Conservation (phyloP, 2,113 vertebrate genomes). For the Salminus brasiliensis region DNA sequence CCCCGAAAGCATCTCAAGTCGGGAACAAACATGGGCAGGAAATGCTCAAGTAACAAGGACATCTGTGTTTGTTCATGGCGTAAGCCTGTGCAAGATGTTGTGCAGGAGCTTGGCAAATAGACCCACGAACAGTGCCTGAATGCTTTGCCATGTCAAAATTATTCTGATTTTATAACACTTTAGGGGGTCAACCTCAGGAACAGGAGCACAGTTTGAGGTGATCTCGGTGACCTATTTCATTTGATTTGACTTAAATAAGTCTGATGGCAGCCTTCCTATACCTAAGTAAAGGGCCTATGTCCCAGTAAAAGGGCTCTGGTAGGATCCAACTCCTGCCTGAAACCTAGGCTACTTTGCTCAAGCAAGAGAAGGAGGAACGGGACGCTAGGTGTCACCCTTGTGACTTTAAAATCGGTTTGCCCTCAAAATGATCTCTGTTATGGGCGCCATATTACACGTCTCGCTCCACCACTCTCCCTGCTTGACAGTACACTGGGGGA, state of each 20-base stretch:
- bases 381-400: slow-evolving; percentile 84
- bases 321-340: not conserved
- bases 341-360: not conserved
- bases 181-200: not conserved
- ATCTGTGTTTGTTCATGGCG: slow-evolving; percentile 40
- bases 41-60: slow-evolving; percentile 26
- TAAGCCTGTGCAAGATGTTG: slow-evolving; percentile 41
- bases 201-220: not conserved
- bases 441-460: slow-evolving; percentile 37
- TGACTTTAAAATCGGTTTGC: slow-evolving; percentile 71
- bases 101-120: slow-evolving; percentile 11
- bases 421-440: slow-evolving; percentile 53
- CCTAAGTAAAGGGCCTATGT: not conserved
- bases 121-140: not conserved
- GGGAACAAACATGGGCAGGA: slow-evolving; percentile 32
- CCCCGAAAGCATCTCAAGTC: slow-evolving; percentile 19
- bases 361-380: slow-evolving; percentile 49
- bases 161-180: not conserved
- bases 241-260: not conserved
- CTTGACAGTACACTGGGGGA: slow-evolving; percentile 15
- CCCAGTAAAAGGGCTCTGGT: no score
- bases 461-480: not conserved
- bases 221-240: not conserved
- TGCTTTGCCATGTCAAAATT: slow-evolving; percentile 4
- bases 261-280: not conserved